phyloP scores from a whole-genome alignment of 2,888 invertebrate genomes.

The Drosophila nigritarsus region DNA sequence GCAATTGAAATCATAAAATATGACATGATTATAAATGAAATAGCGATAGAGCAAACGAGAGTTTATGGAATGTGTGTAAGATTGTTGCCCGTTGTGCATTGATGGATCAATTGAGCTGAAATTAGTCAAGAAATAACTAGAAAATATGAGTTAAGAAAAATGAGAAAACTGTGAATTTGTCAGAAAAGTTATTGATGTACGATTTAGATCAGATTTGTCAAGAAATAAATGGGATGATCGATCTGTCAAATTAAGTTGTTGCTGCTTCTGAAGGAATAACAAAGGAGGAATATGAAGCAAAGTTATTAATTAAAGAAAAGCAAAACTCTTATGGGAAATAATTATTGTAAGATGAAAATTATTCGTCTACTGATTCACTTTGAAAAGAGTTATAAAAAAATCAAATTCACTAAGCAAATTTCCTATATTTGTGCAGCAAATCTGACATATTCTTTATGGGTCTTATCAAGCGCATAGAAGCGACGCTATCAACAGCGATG shows the following conservation, averaged over 20 bases:
- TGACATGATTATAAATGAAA: constrained; percentile 42
- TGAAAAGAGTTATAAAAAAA: neutral
- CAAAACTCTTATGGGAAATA: neutral
- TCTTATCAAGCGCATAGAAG: neutral
- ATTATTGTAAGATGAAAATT: neutral
- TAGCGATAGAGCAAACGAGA: constrained; percentile 2
- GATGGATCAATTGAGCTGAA: constrained; percentile 8
- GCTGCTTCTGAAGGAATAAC: too few relatives aligned
- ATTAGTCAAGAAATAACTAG: constrained; percentile 40
- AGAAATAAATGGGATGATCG: neutral
- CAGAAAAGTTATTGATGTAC: neutral
- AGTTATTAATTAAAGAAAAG: neutral
- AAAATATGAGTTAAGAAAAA: constrained; percentile 1
- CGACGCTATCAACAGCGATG: constrained; percentile 11
- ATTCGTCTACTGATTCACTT: neutral
- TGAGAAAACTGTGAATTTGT: neutral
- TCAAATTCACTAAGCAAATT: neutral
- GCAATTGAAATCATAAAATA: constrained; percentile 45
- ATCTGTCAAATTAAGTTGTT: neutral
- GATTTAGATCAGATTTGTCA: neutral
- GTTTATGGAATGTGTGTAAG: neutral
- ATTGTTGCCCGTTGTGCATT: neutral
- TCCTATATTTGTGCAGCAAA: neutral
- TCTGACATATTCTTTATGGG: neutral
- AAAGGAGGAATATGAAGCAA: too few relatives aligned